phyloP scores from a whole-genome alignment of 2,113 vertebrate genomes.

The Plecturocebus donacophilus region DNA sequence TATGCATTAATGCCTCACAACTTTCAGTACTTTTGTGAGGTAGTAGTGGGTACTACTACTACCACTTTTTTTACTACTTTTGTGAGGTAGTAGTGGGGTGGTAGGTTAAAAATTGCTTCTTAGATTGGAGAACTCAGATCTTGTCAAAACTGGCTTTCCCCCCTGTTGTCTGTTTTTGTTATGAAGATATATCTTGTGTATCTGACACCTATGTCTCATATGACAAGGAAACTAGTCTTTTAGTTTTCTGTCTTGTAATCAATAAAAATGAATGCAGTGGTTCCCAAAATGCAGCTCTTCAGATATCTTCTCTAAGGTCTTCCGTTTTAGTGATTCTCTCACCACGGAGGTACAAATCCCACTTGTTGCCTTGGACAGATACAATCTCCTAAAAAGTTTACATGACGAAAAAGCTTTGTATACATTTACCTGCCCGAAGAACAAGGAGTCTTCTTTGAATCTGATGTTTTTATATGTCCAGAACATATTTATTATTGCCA shows the following conservation, averaged over 20 bases:
- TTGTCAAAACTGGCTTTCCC: slow-evolving; percentile 20
- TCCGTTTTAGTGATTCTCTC: neutral
- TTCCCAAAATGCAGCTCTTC: neutral
- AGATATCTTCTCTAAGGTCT: neutral
- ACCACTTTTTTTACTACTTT: too few relatives aligned
- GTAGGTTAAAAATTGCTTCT: slow-evolving; percentile 15
- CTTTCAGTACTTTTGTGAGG: neutral
- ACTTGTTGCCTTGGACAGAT: neutral
- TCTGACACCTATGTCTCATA: neutral
- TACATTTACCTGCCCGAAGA: neutral
- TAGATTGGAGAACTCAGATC: neutral
- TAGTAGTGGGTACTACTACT: too few relatives aligned
- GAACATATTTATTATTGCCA: neutral
- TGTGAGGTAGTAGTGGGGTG: too few relatives aligned
- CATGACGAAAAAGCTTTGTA: neutral
- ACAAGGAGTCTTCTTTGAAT: neutral
- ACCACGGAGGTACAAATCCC: neutral
- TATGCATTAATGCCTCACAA: neutral
- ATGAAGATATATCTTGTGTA: neutral
- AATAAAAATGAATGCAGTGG: neutral
- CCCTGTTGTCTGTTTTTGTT: neutral
- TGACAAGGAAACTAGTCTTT: neutral
- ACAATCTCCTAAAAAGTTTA: neutral
- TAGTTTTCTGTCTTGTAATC: neutral
- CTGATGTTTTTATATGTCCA: neutral